Evolutionary conservation across 1,140 invertebrate genomes (phyloP), one percentile per base, ranked within the genome.

Genomic region (Polyergus mexicanus): DNA sequence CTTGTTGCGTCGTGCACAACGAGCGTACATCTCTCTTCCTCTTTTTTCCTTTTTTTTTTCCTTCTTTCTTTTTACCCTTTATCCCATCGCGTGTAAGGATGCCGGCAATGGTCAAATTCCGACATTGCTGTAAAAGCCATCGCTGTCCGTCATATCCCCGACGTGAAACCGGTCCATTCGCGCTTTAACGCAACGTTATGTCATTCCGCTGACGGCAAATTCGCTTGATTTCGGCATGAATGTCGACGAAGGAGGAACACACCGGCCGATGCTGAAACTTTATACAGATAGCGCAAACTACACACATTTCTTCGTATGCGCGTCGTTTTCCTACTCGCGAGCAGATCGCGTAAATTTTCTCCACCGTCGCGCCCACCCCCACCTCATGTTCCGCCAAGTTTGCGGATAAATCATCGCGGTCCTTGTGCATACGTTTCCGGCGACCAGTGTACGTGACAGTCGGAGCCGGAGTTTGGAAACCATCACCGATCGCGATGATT

Each of bases 271-370:
- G 86, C 25, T 60, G 54, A 60, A 88, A 87, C 75, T 88, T 88
- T 60, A 54, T 25, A 51, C n/a, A 72, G 85, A 77, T 65, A 88
- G 77, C 51, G 3, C 69, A 38, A 51, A 58, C 77, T 68, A 41
- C 47, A 66, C 62, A 66, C 63, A 62, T 68, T 66, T 19, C 44
- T 6, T 2, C 38, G 7, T 10, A 11, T 32, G 11, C 28, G 19
- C 35, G 60, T 86, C 84, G 87, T 89, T 84, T 88, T 89, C 85
- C 85, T 69, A 62, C 65, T 86, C 72, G 84, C 69, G 58, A 88
- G 58, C 77, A 89, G 77, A 78, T 89, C 86, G 74, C 51, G 68
- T 89, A 89, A 89, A 89, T 89, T 89, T 88, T 62, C 84, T 77
- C 84, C 78, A 19, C 60, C 71, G 54, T 54, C 83, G 58, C 63